Base-by-base conservation (phyloP, 2,888 invertebrate species). In the Baronia brevicornis region DNA sequence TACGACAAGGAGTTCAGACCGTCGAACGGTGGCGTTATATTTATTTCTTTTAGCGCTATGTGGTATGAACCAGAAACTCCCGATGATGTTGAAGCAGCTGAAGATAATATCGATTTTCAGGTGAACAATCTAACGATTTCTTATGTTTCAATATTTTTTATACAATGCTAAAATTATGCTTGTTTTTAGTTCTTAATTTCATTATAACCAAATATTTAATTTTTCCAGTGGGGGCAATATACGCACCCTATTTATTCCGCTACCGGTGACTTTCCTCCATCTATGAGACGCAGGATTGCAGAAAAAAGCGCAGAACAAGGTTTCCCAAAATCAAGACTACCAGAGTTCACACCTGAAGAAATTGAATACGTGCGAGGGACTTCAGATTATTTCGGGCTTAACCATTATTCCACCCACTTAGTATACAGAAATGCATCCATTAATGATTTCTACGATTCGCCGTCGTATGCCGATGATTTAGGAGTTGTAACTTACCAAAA, bases 201-300 rank as follows among this genome's bases (percentile, higher is more conserved):
- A n/a, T n/a, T n/a, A n/a, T n/a, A 10, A 12, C n/a, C 15, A 12
- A 6, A 8, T 25, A 37, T 31, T 33, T 36, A 39, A 31, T 43
- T 24, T 33, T 78, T 68, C 37, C 50, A 85, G 82, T 63, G 82
- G 42, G 88, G 86, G 5, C 84, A 87, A 79, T 87, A 87, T 43
- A 72, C 75, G 1, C 79, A 89, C 68, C 88, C 90, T 1, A 86
- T 90, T 28, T 87, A 85, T 50, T 78, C 84, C 1, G 64, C 69
- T 38, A 60, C 65, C 1, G 89, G 89, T 3, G 88, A 88, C 51
- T 90, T 87, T 58, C 90, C 90, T 1, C 63, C 77, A 39, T 52
- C 85, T 0, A 86, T 90, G 80, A 87, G 84, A 41, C 69, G 84
- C 29, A 70, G 69, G 17, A 73, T 90, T 4, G 77, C 62, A 3